Evolutionary conservation across 2,888 invertebrate genomes (phyloP).

Genomic region (Pardosa pseudoannulata): DNA sequence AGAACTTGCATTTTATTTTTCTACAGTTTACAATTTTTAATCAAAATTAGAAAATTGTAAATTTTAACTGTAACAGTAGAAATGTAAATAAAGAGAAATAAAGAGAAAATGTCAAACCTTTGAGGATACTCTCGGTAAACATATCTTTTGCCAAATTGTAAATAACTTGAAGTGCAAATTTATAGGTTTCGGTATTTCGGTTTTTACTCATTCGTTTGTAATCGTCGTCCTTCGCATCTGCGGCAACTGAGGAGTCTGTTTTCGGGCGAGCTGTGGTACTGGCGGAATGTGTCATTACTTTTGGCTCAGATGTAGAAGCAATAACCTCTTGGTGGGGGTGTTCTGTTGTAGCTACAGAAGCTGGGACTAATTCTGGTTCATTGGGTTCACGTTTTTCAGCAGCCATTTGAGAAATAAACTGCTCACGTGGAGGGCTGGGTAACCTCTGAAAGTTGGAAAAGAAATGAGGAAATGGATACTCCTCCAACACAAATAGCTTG

Average conservation of each 20-base stretch:
- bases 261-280: slow-evolving; percentile 33
- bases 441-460: slow-evolving; percentile 19
- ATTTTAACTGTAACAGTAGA: too few species aligned
- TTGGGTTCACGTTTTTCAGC: slow-evolving; percentile 31
- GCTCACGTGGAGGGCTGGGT: slow-evolving; percentile 22
- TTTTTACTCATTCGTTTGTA: slow-evolving; percentile 4
- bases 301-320: slow-evolving; percentile 44
- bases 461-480: too few species aligned
- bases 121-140: slow-evolving; percentile 86
- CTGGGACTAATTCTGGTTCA: neutral
- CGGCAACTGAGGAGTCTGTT: neutral
- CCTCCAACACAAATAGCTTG: too few species aligned
- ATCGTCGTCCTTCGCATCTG: neutral
- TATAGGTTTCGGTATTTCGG: slow-evolving; percentile 80
- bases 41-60: too few species aligned
- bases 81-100: too few species aligned
- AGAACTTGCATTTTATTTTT: too few species aligned
- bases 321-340: slow-evolving; percentile 38
- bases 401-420: slow-evolving; percentile 26
- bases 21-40: too few species aligned
- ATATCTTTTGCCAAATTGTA: slow-evolving; percentile 89
- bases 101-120: slow-evolving; percentile 77
- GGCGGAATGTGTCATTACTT: slow-evolving; percentile 3
- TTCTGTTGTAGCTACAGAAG: slow-evolving; percentile 33
- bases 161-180: slow-evolving; percentile 87